Conservation (phyloP, 2,797 vertebrate species). For the Poliocrania exsul region DNA sequence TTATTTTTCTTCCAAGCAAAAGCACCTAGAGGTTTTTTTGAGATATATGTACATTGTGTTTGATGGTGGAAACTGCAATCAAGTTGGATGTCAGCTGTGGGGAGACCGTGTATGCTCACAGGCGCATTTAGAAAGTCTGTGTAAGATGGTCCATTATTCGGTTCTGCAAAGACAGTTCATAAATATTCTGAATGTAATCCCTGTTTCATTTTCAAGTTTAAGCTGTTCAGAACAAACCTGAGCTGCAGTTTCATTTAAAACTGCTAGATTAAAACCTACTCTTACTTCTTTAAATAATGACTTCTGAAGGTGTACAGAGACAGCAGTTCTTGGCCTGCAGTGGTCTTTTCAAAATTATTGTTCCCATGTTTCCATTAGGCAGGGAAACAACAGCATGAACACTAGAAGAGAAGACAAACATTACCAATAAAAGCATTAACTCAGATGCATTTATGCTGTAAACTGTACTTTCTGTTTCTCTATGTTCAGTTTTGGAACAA, state of each 20-base stretch:
- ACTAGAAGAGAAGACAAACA: not conserved
- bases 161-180: not conserved
- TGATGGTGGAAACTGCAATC: not conserved
- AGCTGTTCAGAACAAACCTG: not conserved
- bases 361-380: not conserved
- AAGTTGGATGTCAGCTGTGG: not conserved
- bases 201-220: not conserved
- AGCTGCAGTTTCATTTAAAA: not conserved
- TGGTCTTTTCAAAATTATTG: not conserved
- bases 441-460: not conserved
- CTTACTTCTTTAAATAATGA: not conserved
- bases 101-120: not conserved
- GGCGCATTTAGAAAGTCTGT: not conserved
- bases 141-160: not conserved
- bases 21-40: not conserved
- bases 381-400: not conserved
- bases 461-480: not conserved
- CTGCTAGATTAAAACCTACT: not conserved
- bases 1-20: not conserved
- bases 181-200: not conserved
- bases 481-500: not conserved
- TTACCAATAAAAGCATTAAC: not conserved
- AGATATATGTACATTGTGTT: not conserved
- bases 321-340: not conserved
- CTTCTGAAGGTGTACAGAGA: not conserved